Evolutionary conservation across 1,140 invertebrate species (phyloP), one percentile per base, ranked within the genome.

Genomic region (Telenomus remus): DNA sequence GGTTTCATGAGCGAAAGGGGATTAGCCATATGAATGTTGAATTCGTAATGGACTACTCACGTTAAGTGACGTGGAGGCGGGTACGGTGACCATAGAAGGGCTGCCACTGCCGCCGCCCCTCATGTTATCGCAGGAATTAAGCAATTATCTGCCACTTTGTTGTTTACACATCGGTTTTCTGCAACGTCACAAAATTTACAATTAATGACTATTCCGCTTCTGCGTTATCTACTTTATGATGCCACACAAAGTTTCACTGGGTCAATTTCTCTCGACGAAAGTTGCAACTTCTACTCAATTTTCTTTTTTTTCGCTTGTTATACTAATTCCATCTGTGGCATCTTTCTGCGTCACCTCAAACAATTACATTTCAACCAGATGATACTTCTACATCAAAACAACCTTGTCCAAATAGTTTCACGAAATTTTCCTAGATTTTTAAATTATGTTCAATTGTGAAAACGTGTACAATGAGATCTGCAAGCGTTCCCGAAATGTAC

Each of bases 91-190:
- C 81, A 85, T 82, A 74, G 76, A 69, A 72, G 81, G 76, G 65
- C 59, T 79, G 56, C 78, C 71, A 82, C 78, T 83, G 80, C 82
- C 86, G 84, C 88, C 89, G 86, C 89, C 89, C 81, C 88, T 82
- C 82, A 84, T 85, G 63, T 55, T 78, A 66, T 46, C 48, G 63
- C 44, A 71, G 56, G 61, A 78, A 78, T 78, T 75, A 78, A 74
- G 66, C 63, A 74, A 78, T 74, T 78, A 74, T 47, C n/a, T 60
- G 27, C 16, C 46, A 51, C 65, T 51, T 42, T 33, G 5, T 33
- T 46, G 54, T 65, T 78, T 69, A 69, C 70, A 77, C 78, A 27
- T 27, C 19, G 57, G 54, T 46, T 59, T 51, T 53, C 81, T 84
- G 79, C 8, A 61, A 82, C 13, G 13, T 57, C 34, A 64, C 39